Base-by-base conservation (phyloP, 2,888 invertebrate species). In the Polia nebulosa region DNA sequence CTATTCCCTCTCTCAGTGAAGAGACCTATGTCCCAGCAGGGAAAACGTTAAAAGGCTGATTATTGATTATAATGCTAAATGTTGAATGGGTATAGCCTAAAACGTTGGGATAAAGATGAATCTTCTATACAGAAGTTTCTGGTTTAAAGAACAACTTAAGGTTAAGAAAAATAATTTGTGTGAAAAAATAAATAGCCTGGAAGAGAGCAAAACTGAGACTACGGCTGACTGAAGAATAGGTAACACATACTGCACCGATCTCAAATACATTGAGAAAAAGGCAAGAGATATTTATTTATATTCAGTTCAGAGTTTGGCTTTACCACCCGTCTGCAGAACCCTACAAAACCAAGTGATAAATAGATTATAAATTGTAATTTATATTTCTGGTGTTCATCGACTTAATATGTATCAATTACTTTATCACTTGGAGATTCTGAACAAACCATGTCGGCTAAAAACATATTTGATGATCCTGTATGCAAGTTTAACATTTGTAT, bases 281-380 rank as follows among this genome's bases (percentile, higher is more conserved):
- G n/a, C n/a, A n/a, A n/a, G n/a, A n/a, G n/a, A n/a, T n/a, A n/a
- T n/a, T n/a, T n/a, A n/a, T n/a, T 25, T 5, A 13, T 1, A 9
- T 17, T n/a, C 27, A 27, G 0, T 1, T 3, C 2, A 3, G n/a
- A 8, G 1, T 1, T 41, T n/a, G n/a, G n/a, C n/a, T 15, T 27
- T 13, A 13, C 29, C 0, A 44, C 0, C 7, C 3, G 3, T 39
- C 34, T 20, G 47, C n/a, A 22, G 64, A 68, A 67, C 76, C 60
- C 80, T 72, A 80, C 78, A 65, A 65, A 64, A 68, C 70, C 60
- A 63, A 76, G 82, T 87, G 88, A 91, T 88, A 88, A 87, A 91
- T 89, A 88, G 87, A 88, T 88, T 84, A 83, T 78, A 84, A 85
- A 83, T 84, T 85, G 83, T 88, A 85, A 90, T 89, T 85, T 88